phyloP scores from a whole-genome alignment of 2,888 invertebrate species.

The Drosophila kambysellisi region DNA sequence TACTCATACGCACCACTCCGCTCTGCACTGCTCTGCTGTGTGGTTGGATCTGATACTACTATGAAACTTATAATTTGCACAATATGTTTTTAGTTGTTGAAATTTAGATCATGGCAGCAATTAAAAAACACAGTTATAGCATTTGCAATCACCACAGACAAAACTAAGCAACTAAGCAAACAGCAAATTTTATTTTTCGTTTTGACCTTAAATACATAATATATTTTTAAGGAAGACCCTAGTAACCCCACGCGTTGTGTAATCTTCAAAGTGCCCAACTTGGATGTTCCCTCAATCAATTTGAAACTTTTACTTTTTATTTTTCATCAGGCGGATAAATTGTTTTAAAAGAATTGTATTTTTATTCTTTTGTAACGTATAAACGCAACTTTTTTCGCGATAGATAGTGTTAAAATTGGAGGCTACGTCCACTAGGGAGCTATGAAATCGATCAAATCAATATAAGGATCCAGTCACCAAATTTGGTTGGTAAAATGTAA shows the following conservation, averaged over 20 bases:
- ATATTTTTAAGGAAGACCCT: neutral
- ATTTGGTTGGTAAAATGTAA: no score
- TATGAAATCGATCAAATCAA: no score
- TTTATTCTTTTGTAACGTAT: no score
- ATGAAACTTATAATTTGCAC: slow-evolving; percentile 45
- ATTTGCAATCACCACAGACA: slow-evolving; percentile 23
- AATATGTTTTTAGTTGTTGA: slow-evolving; percentile 73
- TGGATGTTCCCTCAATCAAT: neutral
- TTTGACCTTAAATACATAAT: neutral
- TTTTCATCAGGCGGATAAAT: neutral
- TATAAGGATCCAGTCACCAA: no score
- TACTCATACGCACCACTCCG: slow-evolving; percentile 50
- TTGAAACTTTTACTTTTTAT: neutral
- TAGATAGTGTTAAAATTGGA: no score
- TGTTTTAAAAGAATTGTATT: neutral
- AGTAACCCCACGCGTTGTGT: neutral
- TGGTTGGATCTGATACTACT: slow-evolving; percentile 3
- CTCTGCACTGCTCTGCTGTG: neutral
- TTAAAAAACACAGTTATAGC: slow-evolving; percentile 69
- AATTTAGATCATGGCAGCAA: slow-evolving; percentile 81
- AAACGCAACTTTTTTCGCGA: no score
- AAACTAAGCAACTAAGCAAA: slow-evolving; percentile 23
- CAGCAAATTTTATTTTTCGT: neutral
- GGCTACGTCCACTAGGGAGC: no score
- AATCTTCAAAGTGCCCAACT: neutral